phyloP scores from a whole-genome alignment of 1,140 invertebrate species.

The Cyrtorhinus lividipennis region DNA sequence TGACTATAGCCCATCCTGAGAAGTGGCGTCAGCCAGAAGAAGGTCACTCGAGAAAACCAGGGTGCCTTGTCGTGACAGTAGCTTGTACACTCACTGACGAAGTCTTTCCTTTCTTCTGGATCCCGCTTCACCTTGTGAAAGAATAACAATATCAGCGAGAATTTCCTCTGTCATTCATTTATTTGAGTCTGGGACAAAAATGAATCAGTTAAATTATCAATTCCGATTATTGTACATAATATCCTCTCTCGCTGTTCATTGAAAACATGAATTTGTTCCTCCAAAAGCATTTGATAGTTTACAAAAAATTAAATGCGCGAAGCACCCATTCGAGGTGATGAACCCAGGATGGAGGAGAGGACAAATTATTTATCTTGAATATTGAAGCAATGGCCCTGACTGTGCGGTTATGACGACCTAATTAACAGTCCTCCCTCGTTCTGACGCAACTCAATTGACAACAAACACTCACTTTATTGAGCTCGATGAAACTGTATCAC shows the following conservation, averaged over 20 bases:
- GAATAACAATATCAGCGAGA: neutral
- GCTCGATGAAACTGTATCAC: neutral
- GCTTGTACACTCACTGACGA: conserved; percentile 14
- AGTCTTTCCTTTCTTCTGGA: neutral
- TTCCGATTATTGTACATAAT: too few relatives aligned
- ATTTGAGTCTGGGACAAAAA: neutral
- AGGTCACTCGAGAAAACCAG: conserved; percentile 55
- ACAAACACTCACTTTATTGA: too few relatives aligned
- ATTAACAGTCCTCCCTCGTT: neutral
- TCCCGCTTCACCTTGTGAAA: neutral
- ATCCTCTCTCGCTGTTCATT: too few relatives aligned
- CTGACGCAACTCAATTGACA: neutral
- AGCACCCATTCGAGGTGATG: too few relatives aligned
- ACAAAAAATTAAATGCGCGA: too few relatives aligned
- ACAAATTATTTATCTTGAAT: neutral
- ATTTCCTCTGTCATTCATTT: too few relatives aligned
- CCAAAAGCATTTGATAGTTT: too few relatives aligned
- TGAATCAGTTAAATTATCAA: neutral
- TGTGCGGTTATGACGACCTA: neutral
- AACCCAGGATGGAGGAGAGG: too few relatives aligned
- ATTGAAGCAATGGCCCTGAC: neutral
- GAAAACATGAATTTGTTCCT: too few relatives aligned
- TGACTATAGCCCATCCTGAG: conserved; percentile 47
- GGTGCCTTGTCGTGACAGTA: conserved; percentile 42
- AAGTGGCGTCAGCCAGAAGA: conserved; percentile 58